Percentiles rank a stretch among this genome's conserved stretches.
Evolutionary conservation across 1,140 invertebrate species (phyloP).

Genomic region (Lasaia peninsularis): DNA sequence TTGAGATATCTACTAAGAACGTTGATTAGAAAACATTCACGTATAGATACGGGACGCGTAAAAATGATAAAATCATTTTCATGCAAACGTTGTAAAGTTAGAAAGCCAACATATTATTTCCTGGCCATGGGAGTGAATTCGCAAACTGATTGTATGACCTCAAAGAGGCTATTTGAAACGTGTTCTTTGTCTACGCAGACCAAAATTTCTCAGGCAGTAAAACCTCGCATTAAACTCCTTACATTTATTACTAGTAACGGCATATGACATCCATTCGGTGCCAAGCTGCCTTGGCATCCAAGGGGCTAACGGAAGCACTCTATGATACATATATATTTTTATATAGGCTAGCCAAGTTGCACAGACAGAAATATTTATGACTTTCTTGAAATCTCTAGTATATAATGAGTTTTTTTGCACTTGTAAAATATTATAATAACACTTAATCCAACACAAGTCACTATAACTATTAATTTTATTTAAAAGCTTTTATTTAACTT

Average conservation of each 20-base stretch:
- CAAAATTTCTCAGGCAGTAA: slow-evolving; percentile 19
- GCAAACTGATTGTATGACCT: slow-evolving; percentile 21
- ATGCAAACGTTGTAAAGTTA: slow-evolving; percentile 6
- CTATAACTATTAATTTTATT: too few relatives aligned
- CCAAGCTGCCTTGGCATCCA: slow-evolving; percentile 12
- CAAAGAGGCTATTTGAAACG: slow-evolving; percentile 16
- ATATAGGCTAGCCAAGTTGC: not conserved
- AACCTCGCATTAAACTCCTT: slow-evolving; percentile 16
- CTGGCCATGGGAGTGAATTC: slow-evolving; percentile 35
- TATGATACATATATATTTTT: not conserved
- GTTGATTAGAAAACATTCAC: not conserved
- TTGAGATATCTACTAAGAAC: too few relatives aligned
- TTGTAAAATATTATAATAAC: too few relatives aligned
- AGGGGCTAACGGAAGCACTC: not conserved
- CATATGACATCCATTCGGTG: slow-evolving; percentile 17
- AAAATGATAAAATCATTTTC: slow-evolving; percentile 10
- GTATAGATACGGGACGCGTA: not conserved
- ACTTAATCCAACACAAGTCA: too few relatives aligned
- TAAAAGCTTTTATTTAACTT: too few relatives aligned
- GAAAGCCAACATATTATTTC: slow-evolving; percentile 29
- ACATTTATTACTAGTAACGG: slow-evolving; percentile 18
- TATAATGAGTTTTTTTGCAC: not conserved
- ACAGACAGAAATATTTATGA: not conserved
- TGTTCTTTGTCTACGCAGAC: slow-evolving; percentile 15
- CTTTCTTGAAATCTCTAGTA: not conserved